phyloP scores from a whole-genome alignment of 1,140 invertebrate genomes.

The Hetaerina americana region DNA sequence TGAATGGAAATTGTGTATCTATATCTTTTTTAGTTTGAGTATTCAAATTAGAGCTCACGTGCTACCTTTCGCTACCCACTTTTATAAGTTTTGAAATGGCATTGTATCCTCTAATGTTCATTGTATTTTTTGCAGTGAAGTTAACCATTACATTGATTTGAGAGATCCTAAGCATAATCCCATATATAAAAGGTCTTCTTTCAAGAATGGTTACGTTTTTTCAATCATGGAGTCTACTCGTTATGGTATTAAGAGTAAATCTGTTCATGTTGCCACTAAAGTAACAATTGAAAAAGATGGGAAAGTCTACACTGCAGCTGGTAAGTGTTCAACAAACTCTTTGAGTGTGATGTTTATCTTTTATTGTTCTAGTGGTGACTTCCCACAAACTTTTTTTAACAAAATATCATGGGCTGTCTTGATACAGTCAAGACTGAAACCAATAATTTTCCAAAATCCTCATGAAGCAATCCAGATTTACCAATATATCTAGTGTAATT shows the following conservation, averaged over 20 bases:
- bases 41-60: too few relatives aligned
- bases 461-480: too few relatives aligned
- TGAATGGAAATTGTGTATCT: too few relatives aligned
- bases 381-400: too few relatives aligned
- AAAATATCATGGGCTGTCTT: too few relatives aligned
- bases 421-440: too few relatives aligned
- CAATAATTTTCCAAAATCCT: too few relatives aligned
- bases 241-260: neutral
- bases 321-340: neutral
- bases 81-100: neutral
- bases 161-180: neutral
- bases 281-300: neutral
- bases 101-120: neutral
- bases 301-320: neutral
- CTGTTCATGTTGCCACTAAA: neutral
- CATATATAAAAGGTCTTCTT: neutral
- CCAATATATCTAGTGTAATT: too few relatives aligned
- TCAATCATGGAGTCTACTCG: neutral
- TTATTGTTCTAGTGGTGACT: too few relatives aligned
- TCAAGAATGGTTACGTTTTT: neutral
- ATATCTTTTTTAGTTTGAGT: too few relatives aligned
- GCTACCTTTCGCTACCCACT: neutral
- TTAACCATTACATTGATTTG: neutral
- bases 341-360: too few relatives aligned
- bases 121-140: neutral